Percentiles rank a stretch among this genome's conserved stretches.
Evolutionary conservation across 2,113 vertebrate genomes (phyloP).

Genomic region (Onychostoma macrolepis): DNA sequence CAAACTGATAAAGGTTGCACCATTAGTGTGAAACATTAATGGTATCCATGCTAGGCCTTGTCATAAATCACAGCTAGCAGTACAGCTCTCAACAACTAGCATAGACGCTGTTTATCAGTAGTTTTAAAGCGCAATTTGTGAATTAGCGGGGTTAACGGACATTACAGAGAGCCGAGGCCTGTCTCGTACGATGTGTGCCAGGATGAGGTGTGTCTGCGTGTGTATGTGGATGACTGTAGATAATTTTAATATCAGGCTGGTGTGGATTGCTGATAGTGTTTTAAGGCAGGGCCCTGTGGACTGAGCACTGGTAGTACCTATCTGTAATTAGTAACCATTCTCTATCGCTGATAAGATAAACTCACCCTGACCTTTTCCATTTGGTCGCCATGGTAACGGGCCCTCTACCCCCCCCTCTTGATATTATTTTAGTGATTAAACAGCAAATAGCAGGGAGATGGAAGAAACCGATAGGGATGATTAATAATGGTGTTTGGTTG

Average conservation of each 20-base stretch:
- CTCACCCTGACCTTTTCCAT: conserved; percentile 79
- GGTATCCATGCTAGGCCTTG: neutral
- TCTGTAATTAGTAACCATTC: conserved; percentile 87
- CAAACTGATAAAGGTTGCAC: conserved; percentile 6
- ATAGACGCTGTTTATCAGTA: neutral
- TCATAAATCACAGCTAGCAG: conserved; percentile 23
- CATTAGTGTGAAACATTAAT: conserved; percentile 12
- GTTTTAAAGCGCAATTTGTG: conserved; percentile 9
- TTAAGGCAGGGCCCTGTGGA: conserved; percentile 79
- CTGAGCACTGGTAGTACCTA: conserved; percentile 75
- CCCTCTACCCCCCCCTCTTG: conserved; percentile 64
- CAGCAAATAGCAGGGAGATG: conserved; percentile 78
- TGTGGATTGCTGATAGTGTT: conserved; percentile 80
- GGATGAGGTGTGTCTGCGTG: conserved; percentile 54
- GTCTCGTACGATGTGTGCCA: conserved; percentile 43
- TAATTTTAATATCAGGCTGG: conserved; percentile 78
- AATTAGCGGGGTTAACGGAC: conserved; percentile 1
- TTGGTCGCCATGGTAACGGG: conserved; percentile 77
- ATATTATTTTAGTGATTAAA: conserved; percentile 85
- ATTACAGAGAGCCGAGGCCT: conserved; percentile 4
- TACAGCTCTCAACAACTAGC: neutral
- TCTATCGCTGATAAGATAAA: conserved; percentile 86
- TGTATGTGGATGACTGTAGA: conserved; percentile 72
- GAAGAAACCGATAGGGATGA: conserved; percentile 71
- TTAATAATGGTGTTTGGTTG: conserved; percentile 75